Evolutionary conservation across 1,140 invertebrate species (phyloP).

Genomic region (Drosophila arizonae): DNA sequence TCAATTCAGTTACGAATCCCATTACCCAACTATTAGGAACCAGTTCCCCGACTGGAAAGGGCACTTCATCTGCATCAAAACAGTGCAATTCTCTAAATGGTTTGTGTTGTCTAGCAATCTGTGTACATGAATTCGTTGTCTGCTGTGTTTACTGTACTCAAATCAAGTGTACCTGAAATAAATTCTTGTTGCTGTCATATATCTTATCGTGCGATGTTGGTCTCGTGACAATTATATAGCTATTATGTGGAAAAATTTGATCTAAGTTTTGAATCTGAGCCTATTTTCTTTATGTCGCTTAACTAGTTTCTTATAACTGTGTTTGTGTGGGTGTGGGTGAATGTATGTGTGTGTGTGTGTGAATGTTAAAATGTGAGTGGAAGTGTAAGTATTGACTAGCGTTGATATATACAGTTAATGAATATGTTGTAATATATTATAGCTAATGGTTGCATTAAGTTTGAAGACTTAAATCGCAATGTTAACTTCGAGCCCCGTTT

Average conservation of each 20-base stretch:
- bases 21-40: neutral
- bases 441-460: constrained; percentile 55
- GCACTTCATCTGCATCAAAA: constrained; percentile 14
- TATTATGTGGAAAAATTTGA: constrained; percentile 1
- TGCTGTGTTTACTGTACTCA: constrained; percentile 58
- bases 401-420: constrained; percentile 26
- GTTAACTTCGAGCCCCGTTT: constrained; percentile 82
- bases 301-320: constrained; percentile 19
- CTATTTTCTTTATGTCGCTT: constrained; percentile 14
- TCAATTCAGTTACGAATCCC: neutral
- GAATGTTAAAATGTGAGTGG: neutral
- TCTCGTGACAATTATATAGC: constrained; percentile 14
- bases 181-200: constrained; percentile 55
- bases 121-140: constrained; percentile 70
- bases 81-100: constrained; percentile 10
- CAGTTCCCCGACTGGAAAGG: constrained; percentile 20
- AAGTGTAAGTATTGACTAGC: constrained; percentile 21
- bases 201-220: constrained; percentile 30
- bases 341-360: neutral
- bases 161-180: constrained; percentile 69
- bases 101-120: constrained; percentile 30
- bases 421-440: constrained; percentile 6
- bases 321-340: neutral
- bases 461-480: constrained; percentile 77
- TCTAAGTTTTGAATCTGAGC: constrained; percentile 34